phyloP scores from a whole-genome alignment of 35 echinoderm and acorn worm genomes.

The Eucidaris tribuloides region DNA sequence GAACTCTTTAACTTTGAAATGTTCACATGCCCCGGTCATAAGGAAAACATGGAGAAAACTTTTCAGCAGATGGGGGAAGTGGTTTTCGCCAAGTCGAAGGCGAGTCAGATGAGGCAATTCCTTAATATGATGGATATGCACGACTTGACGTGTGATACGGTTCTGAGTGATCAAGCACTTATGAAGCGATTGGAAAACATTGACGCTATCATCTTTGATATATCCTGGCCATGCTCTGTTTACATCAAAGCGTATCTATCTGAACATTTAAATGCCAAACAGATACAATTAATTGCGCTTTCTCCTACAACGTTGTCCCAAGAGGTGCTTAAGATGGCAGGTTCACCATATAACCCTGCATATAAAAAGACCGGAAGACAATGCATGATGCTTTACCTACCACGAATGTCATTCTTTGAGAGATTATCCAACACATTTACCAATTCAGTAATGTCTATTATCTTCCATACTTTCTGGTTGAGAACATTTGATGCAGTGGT shows the following conservation, averaged over 20 bases:
- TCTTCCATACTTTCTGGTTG: not conserved
- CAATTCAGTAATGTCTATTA: not conserved
- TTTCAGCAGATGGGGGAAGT: not conserved
- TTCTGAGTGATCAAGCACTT: not conserved
- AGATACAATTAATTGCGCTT: not conserved
- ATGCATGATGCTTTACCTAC: not conserved
- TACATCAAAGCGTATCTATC: not conserved
- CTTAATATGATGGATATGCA: not conserved
- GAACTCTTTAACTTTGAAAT: not conserved
- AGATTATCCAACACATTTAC: not conserved
- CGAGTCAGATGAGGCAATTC: not conserved
- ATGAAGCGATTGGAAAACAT: not conserved
- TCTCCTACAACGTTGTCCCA: not conserved
- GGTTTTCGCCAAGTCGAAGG: not conserved
- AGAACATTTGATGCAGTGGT: not conserved
- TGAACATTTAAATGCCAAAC: not conserved
- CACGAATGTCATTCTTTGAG: not conserved
- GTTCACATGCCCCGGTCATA: not conserved
- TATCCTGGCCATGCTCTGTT: not conserved
- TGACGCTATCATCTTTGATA: not conserved
- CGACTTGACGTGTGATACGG: not conserved
- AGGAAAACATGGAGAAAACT: not conserved
- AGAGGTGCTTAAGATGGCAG: not conserved
- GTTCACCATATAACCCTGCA: not conserved
- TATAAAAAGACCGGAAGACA: not conserved